Percentiles rank a stretch among this genome's conserved stretches.
Conservation (phyloP, 2,113 vertebrate species). For the Chiloscyllium plagiosum region DNA sequence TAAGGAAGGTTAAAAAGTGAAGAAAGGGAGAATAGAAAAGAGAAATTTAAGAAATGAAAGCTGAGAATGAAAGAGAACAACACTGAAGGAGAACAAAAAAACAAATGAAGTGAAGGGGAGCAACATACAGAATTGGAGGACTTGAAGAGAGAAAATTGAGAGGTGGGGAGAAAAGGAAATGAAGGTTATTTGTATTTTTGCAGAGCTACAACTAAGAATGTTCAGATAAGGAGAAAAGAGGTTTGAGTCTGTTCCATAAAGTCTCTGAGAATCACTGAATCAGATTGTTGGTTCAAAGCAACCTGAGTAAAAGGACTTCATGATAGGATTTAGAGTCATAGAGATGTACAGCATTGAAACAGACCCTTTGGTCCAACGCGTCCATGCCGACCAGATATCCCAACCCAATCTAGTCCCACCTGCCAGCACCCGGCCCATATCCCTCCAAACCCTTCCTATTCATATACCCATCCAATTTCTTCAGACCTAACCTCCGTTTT, state of each 20-base stretch:
- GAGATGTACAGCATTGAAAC: too few species aligned
- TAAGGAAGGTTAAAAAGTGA: background rate
- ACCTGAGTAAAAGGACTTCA: background rate
- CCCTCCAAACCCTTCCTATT: too few species aligned
- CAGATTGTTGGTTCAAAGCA: background rate
- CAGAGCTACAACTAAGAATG: background rate
- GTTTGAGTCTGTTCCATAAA: background rate
- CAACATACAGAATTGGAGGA: background rate
- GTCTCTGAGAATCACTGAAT: background rate
- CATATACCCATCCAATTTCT: background rate
- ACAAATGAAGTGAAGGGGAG: background rate
- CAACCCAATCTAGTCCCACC: too few species aligned
- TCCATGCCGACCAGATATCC: too few species aligned
- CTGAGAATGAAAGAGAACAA: background rate
- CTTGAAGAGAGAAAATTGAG: background rate
- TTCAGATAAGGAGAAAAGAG: background rate
- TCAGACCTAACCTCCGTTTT: background rate
- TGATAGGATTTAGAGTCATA: background rate
- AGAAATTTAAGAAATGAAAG: background rate
- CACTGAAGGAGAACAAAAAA: background rate
- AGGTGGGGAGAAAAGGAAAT: background rate
- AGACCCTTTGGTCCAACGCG: too few species aligned
- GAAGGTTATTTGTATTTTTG: background rate
- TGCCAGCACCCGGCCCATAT: too few species aligned
- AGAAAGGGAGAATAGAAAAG: background rate